Conservation (phyloP, 2,113 vertebrate genomes). For the Limnothrissa miodon region DNA sequence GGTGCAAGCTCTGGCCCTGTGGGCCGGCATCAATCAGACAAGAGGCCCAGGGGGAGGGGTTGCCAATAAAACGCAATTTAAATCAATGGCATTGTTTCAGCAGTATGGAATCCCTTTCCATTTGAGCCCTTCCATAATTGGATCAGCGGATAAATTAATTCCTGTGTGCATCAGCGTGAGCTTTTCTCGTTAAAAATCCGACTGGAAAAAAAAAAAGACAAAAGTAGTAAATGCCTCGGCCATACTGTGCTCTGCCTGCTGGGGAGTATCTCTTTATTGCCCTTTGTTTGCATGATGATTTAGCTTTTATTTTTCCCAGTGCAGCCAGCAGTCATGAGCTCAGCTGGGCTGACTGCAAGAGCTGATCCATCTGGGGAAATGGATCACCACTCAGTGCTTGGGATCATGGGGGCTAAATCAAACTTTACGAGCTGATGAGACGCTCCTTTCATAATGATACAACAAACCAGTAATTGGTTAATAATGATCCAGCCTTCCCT, state of each 20-base stretch:
- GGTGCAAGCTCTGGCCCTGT: constrained; percentile 54
- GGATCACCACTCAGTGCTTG: neutral
- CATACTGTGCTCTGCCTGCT: neutral
- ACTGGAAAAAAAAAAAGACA: neutral
- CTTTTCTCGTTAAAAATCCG: neutral
- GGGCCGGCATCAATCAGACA: constrained; percentile 49
- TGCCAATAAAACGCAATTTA: constrained; percentile 60
- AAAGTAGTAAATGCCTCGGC: neutral
- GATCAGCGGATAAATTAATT: neutral
- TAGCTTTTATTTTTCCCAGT: neutral
- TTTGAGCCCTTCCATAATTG: constrained; percentile 1
- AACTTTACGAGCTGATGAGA: neutral
- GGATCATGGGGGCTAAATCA: neutral
- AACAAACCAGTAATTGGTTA: neutral
- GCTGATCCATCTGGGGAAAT: neutral
- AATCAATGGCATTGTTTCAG: constrained; percentile 49
- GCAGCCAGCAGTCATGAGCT: constrained; percentile 8
- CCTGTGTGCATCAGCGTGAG: neutral
- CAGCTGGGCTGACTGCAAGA: neutral
- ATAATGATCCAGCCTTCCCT: neutral
- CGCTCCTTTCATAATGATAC: neutral
- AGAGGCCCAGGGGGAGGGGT: constrained; percentile 28
- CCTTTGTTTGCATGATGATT: neutral
- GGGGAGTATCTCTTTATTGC: neutral
- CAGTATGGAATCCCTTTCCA: neutral